These are phyloP conservation scores for Menidia menidia DNA, from an alignment of 2,797 vertebrate genomes.

Conservation along the genomic window DNA sequence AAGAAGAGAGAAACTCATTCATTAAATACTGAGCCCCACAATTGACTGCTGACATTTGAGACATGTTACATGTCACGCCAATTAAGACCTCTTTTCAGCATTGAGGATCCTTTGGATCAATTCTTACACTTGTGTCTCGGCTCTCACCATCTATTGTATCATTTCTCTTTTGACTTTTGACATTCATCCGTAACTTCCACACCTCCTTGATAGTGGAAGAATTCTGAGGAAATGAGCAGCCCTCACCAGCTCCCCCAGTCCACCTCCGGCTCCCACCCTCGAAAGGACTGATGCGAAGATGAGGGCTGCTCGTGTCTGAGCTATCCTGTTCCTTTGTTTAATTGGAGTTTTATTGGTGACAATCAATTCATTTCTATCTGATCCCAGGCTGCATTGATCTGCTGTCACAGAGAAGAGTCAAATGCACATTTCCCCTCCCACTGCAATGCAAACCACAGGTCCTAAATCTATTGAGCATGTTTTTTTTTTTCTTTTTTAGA, in stretches of 20 bases:
- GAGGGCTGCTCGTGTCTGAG: constrained; percentile 65
- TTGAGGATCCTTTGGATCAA: constrained; percentile 71
- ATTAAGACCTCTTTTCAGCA: constrained; percentile 79
- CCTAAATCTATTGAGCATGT: constrained; percentile 33
- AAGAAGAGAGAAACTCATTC: constrained; percentile 27
- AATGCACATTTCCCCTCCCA: constrained; percentile 71
- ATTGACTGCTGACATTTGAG: constrained; percentile 68
- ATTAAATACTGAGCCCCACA: constrained; percentile 57
- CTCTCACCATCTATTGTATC: constrained; percentile 30
- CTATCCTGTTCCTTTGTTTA: constrained; percentile 78
- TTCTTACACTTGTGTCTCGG: constrained; percentile 39
- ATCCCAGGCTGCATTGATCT: constrained; percentile 80
- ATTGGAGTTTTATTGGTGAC: constrained; percentile 87
- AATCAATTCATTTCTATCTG: constrained; percentile 85
- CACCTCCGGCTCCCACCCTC: constrained; percentile 41
- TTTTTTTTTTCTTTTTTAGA: constrained; percentile 33
- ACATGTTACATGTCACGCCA: constrained; percentile 60
- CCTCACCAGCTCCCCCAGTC: constrained; percentile 17
- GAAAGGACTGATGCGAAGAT: constrained; percentile 74
- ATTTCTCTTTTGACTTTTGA: constrained; percentile 38
- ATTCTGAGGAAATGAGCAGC: constrained; percentile 56
- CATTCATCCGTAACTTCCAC: constrained; percentile 59
- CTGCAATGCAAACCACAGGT: constrained; percentile 42
- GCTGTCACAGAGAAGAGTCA: constrained; percentile 77
- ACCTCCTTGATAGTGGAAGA: constrained; percentile 43